Conservation (phyloP, 2,888 invertebrate genomes). For the Drosophila atripex region DNA sequence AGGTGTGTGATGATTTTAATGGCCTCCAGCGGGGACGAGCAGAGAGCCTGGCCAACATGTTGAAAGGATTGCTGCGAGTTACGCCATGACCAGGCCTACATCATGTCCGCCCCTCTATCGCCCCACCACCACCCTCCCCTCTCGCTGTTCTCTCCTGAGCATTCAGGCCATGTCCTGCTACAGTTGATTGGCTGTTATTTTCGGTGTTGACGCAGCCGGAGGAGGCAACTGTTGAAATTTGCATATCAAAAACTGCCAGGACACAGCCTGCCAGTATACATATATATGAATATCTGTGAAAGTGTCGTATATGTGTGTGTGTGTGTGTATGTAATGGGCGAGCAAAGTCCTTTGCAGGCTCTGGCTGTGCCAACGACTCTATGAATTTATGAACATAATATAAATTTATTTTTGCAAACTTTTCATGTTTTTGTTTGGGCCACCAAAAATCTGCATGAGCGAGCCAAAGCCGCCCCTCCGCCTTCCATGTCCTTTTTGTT, state of each 20-base stretch:
- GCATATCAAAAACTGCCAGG: constrained; percentile 73
- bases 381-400: constrained; percentile 83
- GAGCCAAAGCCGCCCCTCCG: constrained; percentile 39
- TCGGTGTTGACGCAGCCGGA: constrained; percentile 69
- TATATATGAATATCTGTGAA: background rate
- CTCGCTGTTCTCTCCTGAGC: background rate
- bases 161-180: constrained; percentile 54
- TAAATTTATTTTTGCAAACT: constrained; percentile 82
- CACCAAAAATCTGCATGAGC: constrained; percentile 70
- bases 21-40: constrained; percentile 46
- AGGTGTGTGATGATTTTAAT: constrained; percentile 62
- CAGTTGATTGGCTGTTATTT: constrained; percentile 80
- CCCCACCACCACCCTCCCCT: background rate
- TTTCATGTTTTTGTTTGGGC: constrained; percentile 78
- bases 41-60: constrained; percentile 59
- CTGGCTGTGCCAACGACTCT: constrained; percentile 61
- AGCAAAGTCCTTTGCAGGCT: constrained; percentile 56
- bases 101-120: constrained; percentile 7
- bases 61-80: constrained; percentile 77
- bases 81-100: constrained; percentile 50
- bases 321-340: constrained; percentile 64
- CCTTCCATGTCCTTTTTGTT: constrained; percentile 23
- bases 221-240: constrained; percentile 70
- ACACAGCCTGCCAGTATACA: constrained; percentile 27
- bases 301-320: constrained; percentile 43